A percentile compares a stretch with the other conserved stretches of the same genome.
Evolutionary conservation across 2,888 invertebrate species (phyloP).

Genomic region (Sialis fuliginosa): DNA sequence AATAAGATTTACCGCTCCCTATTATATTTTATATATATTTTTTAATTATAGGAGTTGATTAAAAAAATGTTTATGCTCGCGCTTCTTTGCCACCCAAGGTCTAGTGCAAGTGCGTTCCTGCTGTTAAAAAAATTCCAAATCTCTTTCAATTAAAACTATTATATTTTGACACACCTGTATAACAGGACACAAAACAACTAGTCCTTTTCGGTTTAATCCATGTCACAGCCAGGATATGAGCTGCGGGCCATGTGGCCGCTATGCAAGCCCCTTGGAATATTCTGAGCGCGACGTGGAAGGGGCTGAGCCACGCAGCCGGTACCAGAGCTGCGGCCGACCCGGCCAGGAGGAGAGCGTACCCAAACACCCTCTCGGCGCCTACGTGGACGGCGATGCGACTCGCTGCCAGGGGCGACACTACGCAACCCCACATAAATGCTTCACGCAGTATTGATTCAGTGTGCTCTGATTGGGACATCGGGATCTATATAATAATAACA

Average conservation of each 20-base stretch:
- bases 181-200: constrained; percentile 35
- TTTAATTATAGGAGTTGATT: too few species aligned
- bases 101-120: background rate
- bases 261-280: constrained; percentile 36
- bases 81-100: background rate
- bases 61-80: too few species aligned
- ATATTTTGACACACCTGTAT: constrained; percentile 26
- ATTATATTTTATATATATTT: too few species aligned
- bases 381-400: constrained; percentile 35
- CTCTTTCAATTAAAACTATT: background rate
- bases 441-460: constrained; percentile 34
- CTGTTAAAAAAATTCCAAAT: too few species aligned
- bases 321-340: constrained; percentile 32
- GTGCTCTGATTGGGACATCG: constrained; percentile 32
- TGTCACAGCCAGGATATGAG: constrained; percentile 37
- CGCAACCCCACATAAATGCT: constrained; percentile 37
- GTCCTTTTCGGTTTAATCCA: constrained; percentile 37
- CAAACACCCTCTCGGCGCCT: constrained; percentile 35
- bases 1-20: too few species aligned
- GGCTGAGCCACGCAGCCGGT: constrained; percentile 37
- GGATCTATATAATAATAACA: constrained; percentile 18
- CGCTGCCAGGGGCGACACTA: constrained; percentile 34
- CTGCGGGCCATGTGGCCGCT: constrained; percentile 38
- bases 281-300: constrained; percentile 33
- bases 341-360: constrained; percentile 34